Conservation (phyloP, 1,140 invertebrate species). For the Wasmannia auropunctata region DNA sequence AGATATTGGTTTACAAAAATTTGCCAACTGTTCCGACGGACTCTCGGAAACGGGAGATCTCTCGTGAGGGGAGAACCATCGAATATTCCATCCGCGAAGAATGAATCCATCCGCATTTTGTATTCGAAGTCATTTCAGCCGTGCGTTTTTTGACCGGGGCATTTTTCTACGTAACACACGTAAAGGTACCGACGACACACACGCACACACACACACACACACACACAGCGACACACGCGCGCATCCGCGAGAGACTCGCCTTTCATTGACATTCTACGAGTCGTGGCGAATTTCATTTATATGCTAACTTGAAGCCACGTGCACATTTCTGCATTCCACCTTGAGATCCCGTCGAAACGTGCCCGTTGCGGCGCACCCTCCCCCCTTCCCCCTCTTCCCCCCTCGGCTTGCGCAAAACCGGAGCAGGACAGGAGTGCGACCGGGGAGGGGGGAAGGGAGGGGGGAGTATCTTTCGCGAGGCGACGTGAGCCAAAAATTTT, state of each 20-base stretch:
- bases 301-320: conserved; percentile 71
- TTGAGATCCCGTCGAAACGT: conserved; percentile 71
- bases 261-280: conserved; percentile 71
- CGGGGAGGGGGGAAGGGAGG: too few relatives aligned
- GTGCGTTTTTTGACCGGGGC: conserved; percentile 17
- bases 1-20: too few relatives aligned
- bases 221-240: background rate
- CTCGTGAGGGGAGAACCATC: background rate
- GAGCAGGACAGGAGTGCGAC: background rate
- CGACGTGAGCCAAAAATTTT: conserved; percentile 13
- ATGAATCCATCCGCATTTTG: background rate
- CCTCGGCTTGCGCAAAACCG: conserved; percentile 3
- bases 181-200: background rate
- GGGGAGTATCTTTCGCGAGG: conserved; percentile 13
- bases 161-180: background rate
- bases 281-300: conserved; percentile 73
- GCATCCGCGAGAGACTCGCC: conserved; percentile 4
- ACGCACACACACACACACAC: too few relatives aligned
- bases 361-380: conserved; percentile 41
- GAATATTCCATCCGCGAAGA: background rate
- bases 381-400: too few relatives aligned
- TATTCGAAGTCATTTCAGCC: background rate
- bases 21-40: too few relatives aligned
- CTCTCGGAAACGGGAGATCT: background rate
- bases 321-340: conserved; percentile 64